Evolutionary conservation across 2,797 vertebrate species (phyloP).

Genomic region (Pogonophryne albipinna): DNA sequence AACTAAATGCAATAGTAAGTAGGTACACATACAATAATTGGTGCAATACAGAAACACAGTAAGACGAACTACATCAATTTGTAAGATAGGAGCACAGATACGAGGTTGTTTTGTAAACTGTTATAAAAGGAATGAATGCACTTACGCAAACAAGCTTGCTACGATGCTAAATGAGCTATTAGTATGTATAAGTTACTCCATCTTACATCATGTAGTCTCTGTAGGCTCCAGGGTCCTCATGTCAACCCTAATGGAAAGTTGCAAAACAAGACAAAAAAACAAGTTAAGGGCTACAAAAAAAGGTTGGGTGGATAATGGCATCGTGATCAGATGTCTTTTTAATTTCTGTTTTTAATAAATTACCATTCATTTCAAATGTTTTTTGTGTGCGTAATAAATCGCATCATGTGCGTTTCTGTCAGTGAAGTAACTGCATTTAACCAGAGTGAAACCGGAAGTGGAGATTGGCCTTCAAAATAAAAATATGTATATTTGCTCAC

Average conservation of each 20-base stretch:
- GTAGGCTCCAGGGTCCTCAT: background rate
- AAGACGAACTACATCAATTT: too few relatives aligned
- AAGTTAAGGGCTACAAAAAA: rapidly evolving
- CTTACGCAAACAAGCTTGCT: too few relatives aligned
- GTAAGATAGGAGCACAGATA: too few relatives aligned
- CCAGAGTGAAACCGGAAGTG: background rate
- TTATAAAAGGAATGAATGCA: too few relatives aligned
- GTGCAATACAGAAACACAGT: too few relatives aligned
- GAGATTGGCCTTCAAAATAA: background rate
- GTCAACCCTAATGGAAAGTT: constrained; percentile 13
- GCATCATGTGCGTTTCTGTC: background rate
- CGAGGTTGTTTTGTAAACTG: too few relatives aligned
- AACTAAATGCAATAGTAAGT: too few relatives aligned
- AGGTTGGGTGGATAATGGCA: background rate
- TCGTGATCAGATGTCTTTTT: background rate
- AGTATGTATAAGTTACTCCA: constrained; percentile 60
- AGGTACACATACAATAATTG: too few relatives aligned
- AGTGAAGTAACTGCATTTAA: background rate
- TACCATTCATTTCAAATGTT: background rate
- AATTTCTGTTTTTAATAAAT: background rate
- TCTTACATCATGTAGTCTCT: constrained; percentile 69
- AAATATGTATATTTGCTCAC: background rate
- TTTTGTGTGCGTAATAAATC: background rate
- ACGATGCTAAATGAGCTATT: constrained; percentile 5
- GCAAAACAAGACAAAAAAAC: background rate